phyloP scores from a whole-genome alignment of 2,113 vertebrate genomes.

The Rhynchopsitta pachyrhyncha region DNA sequence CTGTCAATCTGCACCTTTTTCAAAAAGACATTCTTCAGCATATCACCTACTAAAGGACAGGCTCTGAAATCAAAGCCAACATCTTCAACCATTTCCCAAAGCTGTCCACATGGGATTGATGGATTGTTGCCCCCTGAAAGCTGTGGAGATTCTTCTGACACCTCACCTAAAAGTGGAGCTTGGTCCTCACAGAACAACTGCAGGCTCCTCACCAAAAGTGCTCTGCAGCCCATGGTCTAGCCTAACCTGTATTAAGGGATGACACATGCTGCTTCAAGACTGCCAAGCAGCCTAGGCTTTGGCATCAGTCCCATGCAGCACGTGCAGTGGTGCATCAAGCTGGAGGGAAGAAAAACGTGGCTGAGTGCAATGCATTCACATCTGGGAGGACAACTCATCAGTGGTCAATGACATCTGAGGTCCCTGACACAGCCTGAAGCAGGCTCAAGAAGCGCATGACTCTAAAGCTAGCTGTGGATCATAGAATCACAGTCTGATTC shows the following conservation, averaged over 20 bases:
- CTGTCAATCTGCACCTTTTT: neutral
- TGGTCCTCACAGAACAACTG: neutral
- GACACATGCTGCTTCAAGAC: neutral
- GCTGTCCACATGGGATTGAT: neutral
- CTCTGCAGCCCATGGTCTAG: neutral
- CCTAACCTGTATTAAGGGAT: neutral
- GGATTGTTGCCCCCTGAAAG: neutral
- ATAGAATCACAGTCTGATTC: neutral
- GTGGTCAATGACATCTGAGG: neutral
- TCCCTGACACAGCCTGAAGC: neutral
- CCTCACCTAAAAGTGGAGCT: neutral
- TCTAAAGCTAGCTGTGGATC: too few species aligned
- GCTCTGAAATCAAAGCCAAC: neutral
- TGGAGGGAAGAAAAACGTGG: rapidly evolving
- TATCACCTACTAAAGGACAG: rapidly evolving
- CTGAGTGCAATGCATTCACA: rapidly evolving
- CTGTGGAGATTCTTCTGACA: neutral
- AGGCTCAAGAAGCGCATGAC: too few species aligned
- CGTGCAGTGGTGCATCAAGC: rapidly evolving
- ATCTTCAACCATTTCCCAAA: neutral
- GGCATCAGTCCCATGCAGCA: rapidly evolving
- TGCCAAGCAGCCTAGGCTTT: neutral
- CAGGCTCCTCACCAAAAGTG: neutral
- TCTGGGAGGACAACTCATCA: neutral
- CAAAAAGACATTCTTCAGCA: neutral